Conservation (phyloP, 2,113 vertebrate genomes). For the Zosterops lateralis region DNA sequence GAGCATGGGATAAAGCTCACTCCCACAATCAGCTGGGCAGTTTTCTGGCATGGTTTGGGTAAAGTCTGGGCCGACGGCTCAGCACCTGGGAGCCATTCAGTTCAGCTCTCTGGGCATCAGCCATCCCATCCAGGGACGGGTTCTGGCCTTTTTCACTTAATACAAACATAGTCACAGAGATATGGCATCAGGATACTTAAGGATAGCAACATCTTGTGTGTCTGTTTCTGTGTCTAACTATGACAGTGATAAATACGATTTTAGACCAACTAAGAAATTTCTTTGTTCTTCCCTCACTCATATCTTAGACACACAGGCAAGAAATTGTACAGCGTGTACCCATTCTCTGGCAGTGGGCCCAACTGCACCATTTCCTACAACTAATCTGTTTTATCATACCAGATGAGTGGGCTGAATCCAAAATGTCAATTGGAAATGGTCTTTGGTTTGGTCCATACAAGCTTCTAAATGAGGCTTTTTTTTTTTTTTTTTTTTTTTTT, state of each 20-base stretch:
- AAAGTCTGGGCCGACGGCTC: background rate
- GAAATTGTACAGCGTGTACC: background rate
- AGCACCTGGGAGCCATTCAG: background rate
- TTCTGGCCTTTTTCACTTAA: background rate
- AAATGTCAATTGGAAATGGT: background rate
- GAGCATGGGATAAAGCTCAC: background rate
- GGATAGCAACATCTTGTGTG: background rate
- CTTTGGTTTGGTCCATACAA: background rate
- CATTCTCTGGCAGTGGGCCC: background rate
- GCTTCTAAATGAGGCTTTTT: background rate
- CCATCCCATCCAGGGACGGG: background rate
- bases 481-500: background rate
- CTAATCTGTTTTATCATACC: background rate
- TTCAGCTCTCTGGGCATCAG: background rate
- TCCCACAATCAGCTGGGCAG: fast-evolving
- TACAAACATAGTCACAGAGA: background rate
- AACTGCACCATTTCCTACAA: background rate
- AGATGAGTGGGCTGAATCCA: background rate
- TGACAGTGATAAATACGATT: background rate
- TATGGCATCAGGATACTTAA: background rate
- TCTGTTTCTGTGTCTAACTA: background rate
- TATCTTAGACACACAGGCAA: background rate
- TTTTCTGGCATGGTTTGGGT: background rate
- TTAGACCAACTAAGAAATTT: background rate
- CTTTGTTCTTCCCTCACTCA: background rate